Conservation (phyloP, 2,888 invertebrate genomes). For the Tenodera sinensis region DNA sequence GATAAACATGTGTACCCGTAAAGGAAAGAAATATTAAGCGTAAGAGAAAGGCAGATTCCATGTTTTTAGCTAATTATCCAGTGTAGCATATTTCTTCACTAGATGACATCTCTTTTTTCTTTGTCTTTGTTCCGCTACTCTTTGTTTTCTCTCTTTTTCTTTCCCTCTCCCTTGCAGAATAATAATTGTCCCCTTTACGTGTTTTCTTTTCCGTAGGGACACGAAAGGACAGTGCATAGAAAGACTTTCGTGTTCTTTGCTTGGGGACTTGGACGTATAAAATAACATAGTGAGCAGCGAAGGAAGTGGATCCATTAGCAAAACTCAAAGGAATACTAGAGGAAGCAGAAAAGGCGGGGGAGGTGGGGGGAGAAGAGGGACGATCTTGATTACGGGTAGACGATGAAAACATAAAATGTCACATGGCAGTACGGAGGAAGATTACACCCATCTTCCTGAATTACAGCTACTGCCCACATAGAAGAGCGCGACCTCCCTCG, state of each 20-base stretch:
- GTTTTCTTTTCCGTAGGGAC: background rate
- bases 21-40: conserved; percentile 9
- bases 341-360: background rate
- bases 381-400: conserved; percentile 9
- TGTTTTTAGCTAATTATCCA: conserved; percentile 13
- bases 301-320: conserved; percentile 6
- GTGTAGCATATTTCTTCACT: background rate
- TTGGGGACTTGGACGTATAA: background rate
- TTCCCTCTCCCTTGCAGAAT: background rate
- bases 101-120: background rate
- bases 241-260: background rate
- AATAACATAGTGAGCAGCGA: background rate
- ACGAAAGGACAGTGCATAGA: background rate
- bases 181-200: background rate
- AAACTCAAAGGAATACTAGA: background rate
- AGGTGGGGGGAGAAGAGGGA: background rate
- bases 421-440: background rate
- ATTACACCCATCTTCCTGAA: background rate
- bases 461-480: background rate
- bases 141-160: background rate
- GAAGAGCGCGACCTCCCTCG: background rate
- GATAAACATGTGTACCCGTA: background rate
- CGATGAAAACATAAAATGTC: conserved; percentile 14
- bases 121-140: background rate
- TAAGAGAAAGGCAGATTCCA: background rate